These are phyloP conservation scores for Drosophila rellima DNA, from an alignment of 2,888 invertebrate genomes.

Conservation along the genomic window DNA sequence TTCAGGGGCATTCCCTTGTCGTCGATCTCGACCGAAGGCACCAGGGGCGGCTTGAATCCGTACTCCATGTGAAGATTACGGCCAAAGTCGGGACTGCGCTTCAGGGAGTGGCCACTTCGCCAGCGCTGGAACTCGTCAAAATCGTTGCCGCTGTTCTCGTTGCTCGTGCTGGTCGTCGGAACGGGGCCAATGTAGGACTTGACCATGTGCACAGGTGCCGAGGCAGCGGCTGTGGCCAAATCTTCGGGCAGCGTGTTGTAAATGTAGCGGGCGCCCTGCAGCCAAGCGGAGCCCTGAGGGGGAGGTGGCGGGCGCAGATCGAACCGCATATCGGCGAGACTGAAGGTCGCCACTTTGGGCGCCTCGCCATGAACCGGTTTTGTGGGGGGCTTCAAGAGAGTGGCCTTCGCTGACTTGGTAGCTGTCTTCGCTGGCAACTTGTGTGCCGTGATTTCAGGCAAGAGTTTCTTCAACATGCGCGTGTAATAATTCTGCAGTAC, in stretches of 20 bases:
- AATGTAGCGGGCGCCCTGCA: conserved; percentile 78
- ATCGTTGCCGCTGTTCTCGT: conserved; percentile 52
- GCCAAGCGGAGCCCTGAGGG: conserved; percentile 70
- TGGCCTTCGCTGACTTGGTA: conserved; percentile 27
- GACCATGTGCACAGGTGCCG: conserved; percentile 87
- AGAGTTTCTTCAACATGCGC: conserved; percentile 81
- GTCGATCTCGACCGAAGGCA: conserved; percentile 93
- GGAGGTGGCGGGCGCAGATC: conserved; percentile 81
- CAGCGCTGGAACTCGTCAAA: conserved; percentile 83
- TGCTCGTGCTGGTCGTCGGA: conserved; percentile 46
- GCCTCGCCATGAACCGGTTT: conserved; percentile 61
- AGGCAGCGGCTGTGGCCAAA: conserved; percentile 69
- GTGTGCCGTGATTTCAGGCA: conserved; percentile 65
- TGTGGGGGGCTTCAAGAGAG: conserved; percentile 44
- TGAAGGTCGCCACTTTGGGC: conserved; percentile 66
- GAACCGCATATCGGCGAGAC: conserved; percentile 74
- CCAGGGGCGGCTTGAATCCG: conserved; percentile 92
- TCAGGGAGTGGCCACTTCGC: conserved; percentile 86
- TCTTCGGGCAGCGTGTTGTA: conserved; percentile 83
- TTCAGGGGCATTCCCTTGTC: conserved; percentile 89
- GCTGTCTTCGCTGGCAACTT: conserved; percentile 32
- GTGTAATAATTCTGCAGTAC: conserved; percentile 80
- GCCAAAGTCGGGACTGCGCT: conserved; percentile 87
- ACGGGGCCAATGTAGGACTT: conserved; percentile 75
- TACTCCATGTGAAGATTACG: conserved; percentile 91